These are phyloP conservation scores for Latheticus oryzae DNA, from an alignment of 2,888 invertebrate species.

Conservation along the genomic window DNA sequence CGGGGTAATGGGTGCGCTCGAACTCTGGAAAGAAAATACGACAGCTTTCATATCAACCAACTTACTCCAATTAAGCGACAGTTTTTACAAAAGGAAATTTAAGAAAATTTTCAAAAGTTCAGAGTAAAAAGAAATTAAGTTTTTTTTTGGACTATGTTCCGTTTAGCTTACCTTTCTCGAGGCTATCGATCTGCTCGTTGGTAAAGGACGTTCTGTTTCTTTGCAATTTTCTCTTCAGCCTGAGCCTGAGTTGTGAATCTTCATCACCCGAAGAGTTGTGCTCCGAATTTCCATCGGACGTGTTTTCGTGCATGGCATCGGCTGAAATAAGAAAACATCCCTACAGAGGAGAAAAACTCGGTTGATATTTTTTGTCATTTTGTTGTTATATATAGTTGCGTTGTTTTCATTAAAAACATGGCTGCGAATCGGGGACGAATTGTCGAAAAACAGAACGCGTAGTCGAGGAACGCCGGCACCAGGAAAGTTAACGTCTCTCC, in stretches of 20 bases:
- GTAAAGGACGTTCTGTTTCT: conserved; percentile 98
- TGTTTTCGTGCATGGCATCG: conserved; percentile 77
- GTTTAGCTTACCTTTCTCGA: conserved; percentile 95
- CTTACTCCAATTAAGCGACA: too few species aligned
- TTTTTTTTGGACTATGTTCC: too few species aligned
- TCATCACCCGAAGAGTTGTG: conserved; percentile 91
- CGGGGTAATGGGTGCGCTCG: conserved; percentile 97
- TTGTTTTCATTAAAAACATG: conserved; percentile 29
- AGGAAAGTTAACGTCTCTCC: conserved; percentile 59
- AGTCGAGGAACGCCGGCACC: conserved; percentile 50
- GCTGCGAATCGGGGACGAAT: conserved; percentile 26
- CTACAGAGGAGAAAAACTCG: not conserved
- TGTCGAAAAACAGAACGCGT: conserved; percentile 41
- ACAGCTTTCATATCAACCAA: conserved; percentile 3
- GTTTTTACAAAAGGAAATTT: too few species aligned
- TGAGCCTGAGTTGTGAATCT: conserved; percentile 91
- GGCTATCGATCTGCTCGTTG: conserved; percentile 97
- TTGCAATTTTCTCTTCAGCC: conserved; percentile 96
- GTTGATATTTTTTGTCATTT: conserved; percentile 13
- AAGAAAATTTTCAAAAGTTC: too few species aligned
- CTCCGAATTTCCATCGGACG: conserved; percentile 90
- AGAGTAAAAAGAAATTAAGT: too few species aligned
- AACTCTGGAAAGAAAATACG: conserved; percentile 78
- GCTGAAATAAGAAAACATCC: conserved; percentile 54
- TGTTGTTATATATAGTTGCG: conserved; percentile 19